phyloP scores from a whole-genome alignment of 2,113 vertebrate genomes.

The Rhadina sibilatrix region DNA sequence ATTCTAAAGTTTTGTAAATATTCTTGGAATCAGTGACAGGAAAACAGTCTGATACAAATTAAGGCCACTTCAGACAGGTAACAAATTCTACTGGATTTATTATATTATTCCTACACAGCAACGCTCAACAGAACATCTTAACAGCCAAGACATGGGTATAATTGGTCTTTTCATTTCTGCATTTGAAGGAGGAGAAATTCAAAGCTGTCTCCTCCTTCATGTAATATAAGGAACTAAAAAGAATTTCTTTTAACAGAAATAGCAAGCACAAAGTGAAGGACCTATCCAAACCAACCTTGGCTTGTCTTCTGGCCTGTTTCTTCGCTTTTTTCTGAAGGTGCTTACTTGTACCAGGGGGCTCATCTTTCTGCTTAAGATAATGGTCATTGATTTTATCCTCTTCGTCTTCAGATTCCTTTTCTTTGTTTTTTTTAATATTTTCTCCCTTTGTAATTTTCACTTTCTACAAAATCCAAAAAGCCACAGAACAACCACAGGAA shows the following conservation, averaged over 20 bases:
- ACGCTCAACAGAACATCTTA: not conserved
- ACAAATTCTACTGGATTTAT: not conserved
- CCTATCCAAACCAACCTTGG: conserved; percentile 81
- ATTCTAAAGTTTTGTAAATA: not conserved
- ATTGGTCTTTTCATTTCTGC: not conserved
- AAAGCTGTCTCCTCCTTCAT: not conserved
- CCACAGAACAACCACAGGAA: not conserved
- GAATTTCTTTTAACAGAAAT: not conserved
- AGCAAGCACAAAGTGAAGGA: not conserved
- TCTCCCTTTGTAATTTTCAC: conserved; percentile 81
- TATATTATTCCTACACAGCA: not conserved
- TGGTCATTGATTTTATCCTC: conserved; percentile 65
- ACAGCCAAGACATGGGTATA: not conserved
- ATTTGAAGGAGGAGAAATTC: not conserved
- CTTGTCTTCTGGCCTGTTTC: conserved; percentile 93
- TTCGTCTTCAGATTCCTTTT: conserved; percentile 70
- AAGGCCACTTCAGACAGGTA: not conserved
- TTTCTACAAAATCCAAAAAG: conserved; percentile 57
- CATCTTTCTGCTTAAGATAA: conserved; percentile 75
- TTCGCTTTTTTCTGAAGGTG: conserved; percentile 95
- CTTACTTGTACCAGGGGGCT: conserved; percentile 79
- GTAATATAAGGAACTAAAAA: not conserved
- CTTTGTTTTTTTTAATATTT: conserved; percentile 69
- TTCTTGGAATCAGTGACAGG: not conserved
- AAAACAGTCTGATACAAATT: not conserved